Base-by-base conservation (phyloP, 2,888 invertebrate species). In the Diarsia rubi region DNA sequence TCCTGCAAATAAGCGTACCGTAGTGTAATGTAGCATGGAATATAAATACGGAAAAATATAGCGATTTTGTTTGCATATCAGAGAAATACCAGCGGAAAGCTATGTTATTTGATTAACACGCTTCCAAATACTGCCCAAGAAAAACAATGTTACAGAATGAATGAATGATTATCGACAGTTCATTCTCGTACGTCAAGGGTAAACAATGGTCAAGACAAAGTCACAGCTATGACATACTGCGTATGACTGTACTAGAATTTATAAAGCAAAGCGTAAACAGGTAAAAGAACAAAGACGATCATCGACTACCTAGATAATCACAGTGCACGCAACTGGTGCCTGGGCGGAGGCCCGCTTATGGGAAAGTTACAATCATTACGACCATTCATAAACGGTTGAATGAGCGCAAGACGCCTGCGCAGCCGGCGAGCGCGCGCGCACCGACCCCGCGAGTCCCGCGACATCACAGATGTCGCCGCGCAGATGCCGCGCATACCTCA, bases 361-460 rank as follows among this genome's bases (percentile, higher is more conserved):
- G 94, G 95, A 95, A 95, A 95, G 95, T 93, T 93, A 93, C 94
- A 91, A 94, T 92, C 92, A 92, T 94, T 94, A 94, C 94, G 88
- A 93, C 93, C 96, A 95, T 96, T 95, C 95, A 95, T 95, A 92
- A 94, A 93, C 93, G 95, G 93, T 94, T 95, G 95, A 96, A 95
- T 95, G 95, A 94, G 94, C 93, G 92, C 93, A 93, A 93, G 92
- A 92, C 93, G 90, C 92, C 90, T 88, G 93, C 92, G 92, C 92
- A 89, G 91, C 91, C 91, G 89, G 88, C 81, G 84, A 84, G 81
- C 91, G 91, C 90, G 91, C 91, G 92, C 90, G 91, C 90, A 89
- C 90, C 90, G 91, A 89, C 88, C 91, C 90, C 84, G 78, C 88
- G 84, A 82, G 89, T 91, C 90, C 88, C 88, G 88, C 92, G 91